Conservation (phyloP, 2,113 vertebrate species). For the Bufo bufo region DNA sequence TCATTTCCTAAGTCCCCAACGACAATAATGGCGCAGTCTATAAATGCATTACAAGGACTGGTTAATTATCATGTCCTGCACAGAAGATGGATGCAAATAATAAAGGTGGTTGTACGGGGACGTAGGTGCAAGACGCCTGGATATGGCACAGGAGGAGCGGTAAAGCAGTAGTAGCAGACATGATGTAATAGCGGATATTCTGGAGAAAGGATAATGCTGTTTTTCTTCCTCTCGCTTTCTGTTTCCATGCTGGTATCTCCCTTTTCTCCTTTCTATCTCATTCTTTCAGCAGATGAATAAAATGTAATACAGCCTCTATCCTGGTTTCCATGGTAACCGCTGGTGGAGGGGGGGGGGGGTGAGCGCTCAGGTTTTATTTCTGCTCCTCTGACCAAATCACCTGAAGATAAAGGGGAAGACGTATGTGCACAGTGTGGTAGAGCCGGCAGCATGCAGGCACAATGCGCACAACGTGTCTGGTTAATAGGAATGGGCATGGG, state of each 20-base stretch:
- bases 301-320: conserved; percentile 48
- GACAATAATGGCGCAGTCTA: neutral
- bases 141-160: neutral
- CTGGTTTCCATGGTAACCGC: conserved; percentile 52
- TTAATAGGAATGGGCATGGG: neutral
- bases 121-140: neutral
- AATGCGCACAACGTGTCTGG: neutral
- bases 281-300: conserved; percentile 48
- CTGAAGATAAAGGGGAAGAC: conserved; percentile 52
- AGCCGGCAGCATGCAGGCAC: neutral
- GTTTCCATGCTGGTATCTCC: conserved; percentile 14
- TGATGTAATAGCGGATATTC: conserved; percentile 26
- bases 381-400: conserved; percentile 56
- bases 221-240: neutral
- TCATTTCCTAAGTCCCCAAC: neutral
- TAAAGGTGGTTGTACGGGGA: neutral
- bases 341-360: neutral
- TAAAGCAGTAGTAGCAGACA: neutral
- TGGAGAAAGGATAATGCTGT: neutral
- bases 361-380: conserved; percentile 38
- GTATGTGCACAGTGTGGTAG: conserved; percentile 17
- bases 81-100: neutral
- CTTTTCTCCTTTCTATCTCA: conserved; percentile 27
- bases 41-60: neutral
- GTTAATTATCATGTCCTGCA: neutral